These are phyloP conservation scores for Anaspis maculata DNA, from an alignment of 2,888 invertebrate genomes.

Conservation along the genomic window DNA sequence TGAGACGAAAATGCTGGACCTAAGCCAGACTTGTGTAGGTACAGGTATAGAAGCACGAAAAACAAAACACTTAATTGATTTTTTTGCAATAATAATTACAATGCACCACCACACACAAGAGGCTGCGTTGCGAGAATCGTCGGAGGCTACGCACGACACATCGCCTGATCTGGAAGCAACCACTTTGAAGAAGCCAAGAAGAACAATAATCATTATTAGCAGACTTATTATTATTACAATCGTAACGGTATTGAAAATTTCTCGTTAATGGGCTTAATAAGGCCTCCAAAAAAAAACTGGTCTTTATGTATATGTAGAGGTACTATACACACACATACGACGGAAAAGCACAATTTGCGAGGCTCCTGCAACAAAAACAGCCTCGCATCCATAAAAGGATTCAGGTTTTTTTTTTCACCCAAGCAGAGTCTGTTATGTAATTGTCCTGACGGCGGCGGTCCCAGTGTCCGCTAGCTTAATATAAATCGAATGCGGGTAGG, in stretches of 20 bases:
- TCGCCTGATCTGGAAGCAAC: no score
- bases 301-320: conserved; percentile 9
- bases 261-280: conserved; percentile 10
- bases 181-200: no score
- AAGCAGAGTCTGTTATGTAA: neutral
- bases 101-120: no score
- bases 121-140: no score
- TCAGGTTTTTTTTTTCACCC: neutral
- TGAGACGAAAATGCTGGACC: no score
- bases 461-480: neutral
- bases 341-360: conserved; percentile 10
- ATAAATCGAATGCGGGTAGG: neutral
- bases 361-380: neutral
- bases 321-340: no score
- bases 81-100: no score
- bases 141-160: no score
- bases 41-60: no score
- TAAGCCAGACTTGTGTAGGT: no score
- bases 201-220: no score
- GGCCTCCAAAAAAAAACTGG: conserved; percentile 5
- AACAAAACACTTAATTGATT: no score
- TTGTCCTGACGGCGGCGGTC: neutral
- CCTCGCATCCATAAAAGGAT: neutral
- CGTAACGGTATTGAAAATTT: conserved; percentile 9
- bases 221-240: conserved; percentile 1